Conservation (phyloP, 2,797 vertebrate species). For the Enteromius radiatus region DNA sequence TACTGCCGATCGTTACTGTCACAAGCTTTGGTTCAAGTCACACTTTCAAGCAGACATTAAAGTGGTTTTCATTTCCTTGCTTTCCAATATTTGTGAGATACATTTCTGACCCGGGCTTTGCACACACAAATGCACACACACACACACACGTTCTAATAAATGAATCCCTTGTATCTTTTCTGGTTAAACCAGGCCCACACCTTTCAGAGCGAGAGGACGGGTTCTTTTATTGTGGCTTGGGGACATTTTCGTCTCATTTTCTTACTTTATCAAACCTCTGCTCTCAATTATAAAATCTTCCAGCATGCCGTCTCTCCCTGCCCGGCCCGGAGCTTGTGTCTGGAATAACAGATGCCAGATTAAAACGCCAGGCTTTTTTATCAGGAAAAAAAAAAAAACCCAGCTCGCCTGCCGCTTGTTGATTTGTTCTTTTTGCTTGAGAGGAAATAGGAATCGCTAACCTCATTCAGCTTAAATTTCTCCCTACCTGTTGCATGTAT, state of each 20-base stretch:
- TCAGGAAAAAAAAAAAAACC: slow-evolving; percentile 30
- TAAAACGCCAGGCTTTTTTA: slow-evolving; percentile 69
- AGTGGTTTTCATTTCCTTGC: background rate
- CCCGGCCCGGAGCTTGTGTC: slow-evolving; percentile 67
- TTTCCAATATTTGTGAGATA: background rate
- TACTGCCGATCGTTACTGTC: background rate
- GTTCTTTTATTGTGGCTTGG: slow-evolving; percentile 69
- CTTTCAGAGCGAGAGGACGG: slow-evolving; percentile 60
- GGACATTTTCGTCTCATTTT: slow-evolving; percentile 76
- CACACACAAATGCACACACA: slow-evolving; percentile 34
- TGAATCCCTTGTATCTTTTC: slow-evolving; percentile 43
- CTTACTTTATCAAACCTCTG: slow-evolving; percentile 75
- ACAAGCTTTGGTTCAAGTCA: background rate
- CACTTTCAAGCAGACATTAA: background rate
- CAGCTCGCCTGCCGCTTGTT: slow-evolving; percentile 58
- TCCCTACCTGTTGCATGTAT: background rate
- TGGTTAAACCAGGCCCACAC: slow-evolving; percentile 45
- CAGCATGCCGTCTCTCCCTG: slow-evolving; percentile 54
- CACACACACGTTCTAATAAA: slow-evolving; percentile 42
- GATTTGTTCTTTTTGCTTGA: slow-evolving; percentile 69
- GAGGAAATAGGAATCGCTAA: slow-evolving; percentile 57
- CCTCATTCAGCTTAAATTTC: slow-evolving; percentile 55
- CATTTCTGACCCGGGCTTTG: background rate
- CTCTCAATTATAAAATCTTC: slow-evolving; percentile 73
- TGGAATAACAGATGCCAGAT: slow-evolving; percentile 77